Conservation (phyloP, 2,113 vertebrate genomes). For the Stercorarius parasiticus region DNA sequence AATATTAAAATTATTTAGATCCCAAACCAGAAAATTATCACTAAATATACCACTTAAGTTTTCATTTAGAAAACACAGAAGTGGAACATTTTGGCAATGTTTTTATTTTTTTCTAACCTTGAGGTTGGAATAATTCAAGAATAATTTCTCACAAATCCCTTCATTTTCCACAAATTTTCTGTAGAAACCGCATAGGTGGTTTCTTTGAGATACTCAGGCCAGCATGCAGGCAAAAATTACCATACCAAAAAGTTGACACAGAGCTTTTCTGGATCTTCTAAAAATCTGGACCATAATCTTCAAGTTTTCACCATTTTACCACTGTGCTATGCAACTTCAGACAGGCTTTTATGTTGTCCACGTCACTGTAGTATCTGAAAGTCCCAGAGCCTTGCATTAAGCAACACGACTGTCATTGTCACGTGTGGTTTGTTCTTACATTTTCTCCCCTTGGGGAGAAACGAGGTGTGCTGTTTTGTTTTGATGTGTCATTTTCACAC, state of each 20-base stretch:
- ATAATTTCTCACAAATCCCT: neutral
- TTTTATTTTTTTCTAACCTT: neutral
- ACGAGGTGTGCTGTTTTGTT: neutral
- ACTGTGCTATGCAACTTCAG: neutral
- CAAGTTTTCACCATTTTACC: neutral
- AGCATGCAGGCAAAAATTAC: neutral
- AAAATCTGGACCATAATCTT: neutral
- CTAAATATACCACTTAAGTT: neutral
- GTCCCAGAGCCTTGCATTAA: neutral
- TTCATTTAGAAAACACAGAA: neutral
- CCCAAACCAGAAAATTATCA: neutral
- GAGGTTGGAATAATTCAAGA: neutral
- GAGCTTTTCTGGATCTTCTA: neutral
- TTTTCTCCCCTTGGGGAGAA: conserved; percentile 1
- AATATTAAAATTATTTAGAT: neutral
- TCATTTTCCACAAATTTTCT: neutral
- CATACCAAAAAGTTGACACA: neutral
- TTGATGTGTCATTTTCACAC: conserved; percentile 15
- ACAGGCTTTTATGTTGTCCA: neutral
- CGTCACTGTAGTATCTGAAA: neutral
- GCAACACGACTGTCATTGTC: conserved; percentile 10
- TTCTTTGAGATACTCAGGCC: neutral
- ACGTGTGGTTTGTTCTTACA: neutral
- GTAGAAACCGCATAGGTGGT: accelerated
- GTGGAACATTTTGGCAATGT: neutral